Base-by-base conservation (phyloP, 2,797 vertebrate species). In the Dermochelys coriacea region DNA sequence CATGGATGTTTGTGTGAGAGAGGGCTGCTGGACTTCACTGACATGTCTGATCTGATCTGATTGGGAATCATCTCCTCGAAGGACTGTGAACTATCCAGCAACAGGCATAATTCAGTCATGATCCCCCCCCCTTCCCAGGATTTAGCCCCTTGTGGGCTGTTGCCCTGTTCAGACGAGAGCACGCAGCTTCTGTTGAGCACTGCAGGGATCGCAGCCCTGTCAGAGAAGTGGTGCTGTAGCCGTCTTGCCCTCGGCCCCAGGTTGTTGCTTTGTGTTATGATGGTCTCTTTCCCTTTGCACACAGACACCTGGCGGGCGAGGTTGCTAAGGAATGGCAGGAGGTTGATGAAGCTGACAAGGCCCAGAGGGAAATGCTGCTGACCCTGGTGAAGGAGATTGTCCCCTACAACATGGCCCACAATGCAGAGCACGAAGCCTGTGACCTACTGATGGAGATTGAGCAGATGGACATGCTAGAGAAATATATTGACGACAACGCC, bases 241-340 rank as follows among this genome's bases (percentile, higher is more conserved):
- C 15, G 15, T 37, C 64, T 37, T 11, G 1, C 3, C 37, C n/a
- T 23, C 77, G 37, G 88, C 41, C 3, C 8, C 88, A 15, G 57
- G 75, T 80, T 37, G 9, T 37, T 41, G 29, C 21, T 34, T 51
- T 68, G 23, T 57, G 54, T 71, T 45, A 19, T 34, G 12, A 50
- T 23, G 23, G 50, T 27, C 12, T 47, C 54, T n/a, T 5, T 19
- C 68, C 16, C 31, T 84, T 55, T 94, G 21, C 92, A 4, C 2
- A 0, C 92, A 99, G 99, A 97, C 99, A 99, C 93, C 98, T 99
- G 85, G 98, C 99, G 8, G 99, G 99, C 52, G 99, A 99, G 95
- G 99, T 99, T 90, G 99, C 99, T 15, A 99, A 99, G 94, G 99
- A 99, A 95, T 99, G 99, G 99, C 99, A 99, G 97, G 99, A 99